These are phyloP conservation scores for Syrrhaptes paradoxus DNA, from an alignment of 2,113 vertebrate species.

Conservation along the genomic window DNA sequence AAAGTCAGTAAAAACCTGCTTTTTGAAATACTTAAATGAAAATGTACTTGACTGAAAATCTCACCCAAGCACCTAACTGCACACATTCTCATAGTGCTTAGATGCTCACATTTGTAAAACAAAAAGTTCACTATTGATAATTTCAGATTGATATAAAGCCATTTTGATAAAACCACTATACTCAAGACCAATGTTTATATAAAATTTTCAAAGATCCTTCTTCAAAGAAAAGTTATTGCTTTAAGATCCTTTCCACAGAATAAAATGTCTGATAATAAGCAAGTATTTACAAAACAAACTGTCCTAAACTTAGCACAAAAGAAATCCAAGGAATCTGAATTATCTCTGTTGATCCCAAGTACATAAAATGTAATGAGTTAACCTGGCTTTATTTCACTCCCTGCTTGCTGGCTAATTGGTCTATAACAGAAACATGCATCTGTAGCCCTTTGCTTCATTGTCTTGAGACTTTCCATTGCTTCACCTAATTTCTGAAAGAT, in stretches of 20 bases:
- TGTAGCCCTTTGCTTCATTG: not conserved
- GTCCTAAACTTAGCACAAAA: not conserved
- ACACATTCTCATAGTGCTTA: not conserved
- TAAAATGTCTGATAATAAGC: not conserved
- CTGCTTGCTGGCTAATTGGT: not conserved
- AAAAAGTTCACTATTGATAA: not conserved
- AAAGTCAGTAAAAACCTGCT: not conserved
- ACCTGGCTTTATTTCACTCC: not conserved
- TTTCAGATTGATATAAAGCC: not conserved
- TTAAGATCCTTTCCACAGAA: not conserved
- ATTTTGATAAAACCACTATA: not conserved
- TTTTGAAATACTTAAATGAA: not conserved
- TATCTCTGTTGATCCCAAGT: not conserved
- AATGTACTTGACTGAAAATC: not conserved
- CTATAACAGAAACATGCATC: not conserved
- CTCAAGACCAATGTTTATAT: not conserved
- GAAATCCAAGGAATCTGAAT: not conserved
- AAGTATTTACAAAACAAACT: not conserved
- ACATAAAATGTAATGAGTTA: not conserved
- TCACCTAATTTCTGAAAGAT: not conserved
- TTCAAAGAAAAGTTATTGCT: not conserved
- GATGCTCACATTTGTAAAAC: not conserved
- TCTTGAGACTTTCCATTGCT: not conserved
- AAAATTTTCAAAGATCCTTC: not conserved
- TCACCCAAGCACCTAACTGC: not conserved